Conservation (phyloP, 2,113 vertebrate species). For the Sapajus apella region DNA sequence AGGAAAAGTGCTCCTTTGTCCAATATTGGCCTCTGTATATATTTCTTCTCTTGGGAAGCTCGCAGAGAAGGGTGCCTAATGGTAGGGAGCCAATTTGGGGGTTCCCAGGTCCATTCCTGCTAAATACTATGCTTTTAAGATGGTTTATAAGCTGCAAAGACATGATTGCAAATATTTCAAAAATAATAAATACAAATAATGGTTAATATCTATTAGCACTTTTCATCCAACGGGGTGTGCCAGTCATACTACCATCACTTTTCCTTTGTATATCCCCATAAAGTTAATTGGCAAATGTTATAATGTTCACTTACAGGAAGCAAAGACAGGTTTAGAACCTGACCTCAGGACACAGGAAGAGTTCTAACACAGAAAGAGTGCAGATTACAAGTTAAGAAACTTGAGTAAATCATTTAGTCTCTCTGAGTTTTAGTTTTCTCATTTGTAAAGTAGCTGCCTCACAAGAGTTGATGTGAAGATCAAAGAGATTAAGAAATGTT, state of each 20-base stretch:
- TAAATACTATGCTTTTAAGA: slow-evolving; percentile 1
- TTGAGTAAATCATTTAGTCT: background rate
- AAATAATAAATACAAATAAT: background rate
- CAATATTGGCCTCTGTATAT: background rate
- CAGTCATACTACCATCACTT: background rate
- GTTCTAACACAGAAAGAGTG: background rate
- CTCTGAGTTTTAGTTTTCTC: background rate
- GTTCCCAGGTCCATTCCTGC: background rate
- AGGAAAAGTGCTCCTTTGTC: background rate
- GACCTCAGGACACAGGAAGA: background rate
- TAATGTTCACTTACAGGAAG: background rate
- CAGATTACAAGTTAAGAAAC: background rate
- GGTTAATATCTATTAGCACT: background rate
- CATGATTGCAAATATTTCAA: background rate
- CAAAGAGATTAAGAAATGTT: background rate
- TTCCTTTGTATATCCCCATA: background rate
- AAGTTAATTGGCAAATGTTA: slow-evolving; percentile 10
- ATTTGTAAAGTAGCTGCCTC: background rate
- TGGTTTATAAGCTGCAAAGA: background rate
- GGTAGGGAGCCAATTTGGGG: background rate
- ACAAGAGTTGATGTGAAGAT: background rate
- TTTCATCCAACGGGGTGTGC: background rate
- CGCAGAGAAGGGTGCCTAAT: background rate
- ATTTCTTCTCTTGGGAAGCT: background rate
- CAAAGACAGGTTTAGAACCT: background rate